Conservation (phyloP, 2,888 invertebrate species). For the Mesorhabditis sp. region DNA sequence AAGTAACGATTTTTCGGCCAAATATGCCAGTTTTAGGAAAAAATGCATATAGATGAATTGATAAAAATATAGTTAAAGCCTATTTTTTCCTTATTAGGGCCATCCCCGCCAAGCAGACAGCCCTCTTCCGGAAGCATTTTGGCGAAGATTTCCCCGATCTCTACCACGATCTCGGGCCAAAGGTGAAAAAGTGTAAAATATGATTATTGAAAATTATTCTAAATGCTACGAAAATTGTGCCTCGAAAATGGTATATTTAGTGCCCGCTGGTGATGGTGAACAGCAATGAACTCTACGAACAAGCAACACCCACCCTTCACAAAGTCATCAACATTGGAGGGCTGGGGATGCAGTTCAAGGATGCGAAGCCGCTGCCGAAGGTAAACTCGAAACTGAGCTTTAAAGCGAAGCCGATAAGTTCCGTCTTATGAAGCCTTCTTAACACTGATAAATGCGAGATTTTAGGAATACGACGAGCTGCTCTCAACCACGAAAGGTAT, state of each 20-base stretch:
- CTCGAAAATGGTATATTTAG: slow-evolving; percentile 1
- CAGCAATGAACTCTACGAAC: slow-evolving; percentile 42
- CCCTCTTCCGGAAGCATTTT: slow-evolving; percentile 22
- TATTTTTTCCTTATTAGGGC: neutral
- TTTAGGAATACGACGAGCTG: slow-evolving; percentile 32
- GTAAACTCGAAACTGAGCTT: slow-evolving; percentile 10
- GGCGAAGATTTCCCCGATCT: slow-evolving; percentile 29
- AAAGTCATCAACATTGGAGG: slow-evolving; percentile 48
- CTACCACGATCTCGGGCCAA: neutral
- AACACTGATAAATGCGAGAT: neutral
- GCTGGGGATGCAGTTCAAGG: slow-evolving; percentile 39
- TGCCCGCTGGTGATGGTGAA: slow-evolving; percentile 33
- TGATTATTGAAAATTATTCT: neutral
- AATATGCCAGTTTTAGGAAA: too few relatives aligned
- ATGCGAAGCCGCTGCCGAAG: slow-evolving; percentile 29
- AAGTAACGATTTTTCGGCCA: too few relatives aligned
- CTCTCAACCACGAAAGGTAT: slow-evolving; percentile 29
- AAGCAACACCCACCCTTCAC: slow-evolving; percentile 41
- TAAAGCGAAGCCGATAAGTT: neutral
- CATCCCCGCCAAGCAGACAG: slow-evolving; percentile 17
- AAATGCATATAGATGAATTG: too few relatives aligned
- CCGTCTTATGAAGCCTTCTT: too few relatives aligned
- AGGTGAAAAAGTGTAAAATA: neutral
- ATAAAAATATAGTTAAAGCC: neutral
- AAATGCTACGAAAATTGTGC: too few relatives aligned